A percentile compares a stretch with the other conserved stretches of the same genome.
Conservation (phyloP, 2,113 vertebrate genomes). For the Myotis brandtii region DNA sequence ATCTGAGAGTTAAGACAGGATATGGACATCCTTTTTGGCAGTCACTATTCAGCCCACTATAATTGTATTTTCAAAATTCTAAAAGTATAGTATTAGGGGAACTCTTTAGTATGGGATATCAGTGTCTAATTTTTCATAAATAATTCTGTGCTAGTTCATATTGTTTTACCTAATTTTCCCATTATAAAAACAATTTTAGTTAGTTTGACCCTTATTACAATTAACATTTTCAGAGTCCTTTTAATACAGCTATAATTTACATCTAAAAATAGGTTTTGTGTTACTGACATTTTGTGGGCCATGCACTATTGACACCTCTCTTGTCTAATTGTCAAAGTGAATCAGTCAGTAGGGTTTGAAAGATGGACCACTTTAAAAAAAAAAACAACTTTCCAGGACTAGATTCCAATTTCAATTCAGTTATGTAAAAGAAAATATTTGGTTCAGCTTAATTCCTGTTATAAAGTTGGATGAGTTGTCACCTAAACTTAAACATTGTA, state of each 20-base stretch:
- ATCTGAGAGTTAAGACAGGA: not conserved
- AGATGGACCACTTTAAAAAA: not conserved
- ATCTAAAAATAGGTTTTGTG: not conserved
- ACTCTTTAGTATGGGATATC: not conserved
- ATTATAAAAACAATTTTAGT: not conserved
- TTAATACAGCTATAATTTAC: not conserved
- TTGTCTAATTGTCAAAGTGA: constrained; percentile 53
- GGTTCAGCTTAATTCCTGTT: constrained; percentile 79
- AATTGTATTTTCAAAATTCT: not conserved
- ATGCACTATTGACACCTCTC: not conserved
- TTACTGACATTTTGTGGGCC: constrained; percentile 45
- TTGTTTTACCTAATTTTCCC: not conserved
- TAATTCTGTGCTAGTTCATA: not conserved
- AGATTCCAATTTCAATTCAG: constrained; percentile 73
- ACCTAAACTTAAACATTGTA: constrained; percentile 53
- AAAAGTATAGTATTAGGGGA: not conserved
- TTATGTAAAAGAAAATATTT: constrained; percentile 72
- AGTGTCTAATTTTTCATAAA: not conserved
- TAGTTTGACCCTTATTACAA: constrained; percentile 8
- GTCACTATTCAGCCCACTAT: not conserved
- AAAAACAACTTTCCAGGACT: constrained; percentile 50
- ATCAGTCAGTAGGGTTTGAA: constrained; percentile 44
- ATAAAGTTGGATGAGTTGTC: constrained; percentile 70
- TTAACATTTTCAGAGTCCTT: constrained; percentile 44
- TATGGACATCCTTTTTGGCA: not conserved